Evolutionary conservation across 2,113 vertebrate species (phyloP).

Genomic region (Percina caprodes): DNA sequence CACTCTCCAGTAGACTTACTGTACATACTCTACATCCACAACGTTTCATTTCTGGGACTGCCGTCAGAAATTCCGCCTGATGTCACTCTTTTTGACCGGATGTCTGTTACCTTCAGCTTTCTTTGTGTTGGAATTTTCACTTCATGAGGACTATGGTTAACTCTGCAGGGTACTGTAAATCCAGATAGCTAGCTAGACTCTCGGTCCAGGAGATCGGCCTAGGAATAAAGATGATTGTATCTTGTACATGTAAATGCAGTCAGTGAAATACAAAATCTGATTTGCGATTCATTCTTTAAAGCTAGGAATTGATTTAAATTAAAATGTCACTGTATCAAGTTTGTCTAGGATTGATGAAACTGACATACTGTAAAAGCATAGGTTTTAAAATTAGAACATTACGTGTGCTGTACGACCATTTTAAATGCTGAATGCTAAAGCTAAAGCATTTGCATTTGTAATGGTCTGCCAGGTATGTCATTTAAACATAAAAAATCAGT

Average conservation of each 20-base stretch:
- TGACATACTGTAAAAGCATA: not conserved
- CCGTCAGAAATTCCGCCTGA: too few relatives aligned
- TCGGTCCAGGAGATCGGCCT: not conserved
- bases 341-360: constrained; percentile 3
- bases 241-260: not conserved
- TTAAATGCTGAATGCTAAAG: not conserved
- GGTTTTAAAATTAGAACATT: not conserved
- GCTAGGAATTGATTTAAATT: not conserved
- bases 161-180: too few relatives aligned
- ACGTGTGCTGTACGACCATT: not conserved
- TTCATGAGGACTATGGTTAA: too few relatives aligned
- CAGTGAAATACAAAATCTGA: not conserved
- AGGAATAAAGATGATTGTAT: not conserved
- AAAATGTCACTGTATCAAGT: not conserved
- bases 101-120: too few relatives aligned
- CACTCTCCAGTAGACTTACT: too few relatives aligned
- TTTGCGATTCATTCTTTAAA: not conserved
- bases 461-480: too few relatives aligned
- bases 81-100: too few relatives aligned
- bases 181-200: too few relatives aligned
- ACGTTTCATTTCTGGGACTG: too few relatives aligned
- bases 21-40: too few relatives aligned
- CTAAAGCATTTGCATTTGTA: not conserved
- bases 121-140: too few relatives aligned
- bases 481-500: too few relatives aligned